Percentiles rank a stretch among this genome's conserved stretches.
These are phyloP conservation scores for Corythornis cristatus DNA, from an alignment of 2,113 vertebrate genomes.

Conservation along the genomic window DNA sequence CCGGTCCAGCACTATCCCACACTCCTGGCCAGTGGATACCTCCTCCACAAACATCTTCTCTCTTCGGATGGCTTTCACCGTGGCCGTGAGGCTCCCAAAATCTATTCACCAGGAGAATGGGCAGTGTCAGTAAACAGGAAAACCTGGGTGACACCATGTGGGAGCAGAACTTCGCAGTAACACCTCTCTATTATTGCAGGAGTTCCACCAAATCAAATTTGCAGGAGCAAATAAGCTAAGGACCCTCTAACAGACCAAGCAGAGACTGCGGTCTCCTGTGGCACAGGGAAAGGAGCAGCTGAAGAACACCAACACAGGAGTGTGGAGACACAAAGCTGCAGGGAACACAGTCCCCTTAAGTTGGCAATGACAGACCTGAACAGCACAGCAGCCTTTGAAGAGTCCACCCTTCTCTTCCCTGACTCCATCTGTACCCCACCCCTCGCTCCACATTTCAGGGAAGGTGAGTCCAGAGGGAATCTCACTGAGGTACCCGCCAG, in stretches of 20 bases:
- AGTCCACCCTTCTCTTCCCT: background rate
- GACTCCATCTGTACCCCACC: background rate
- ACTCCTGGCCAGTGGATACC: constrained; percentile 90
- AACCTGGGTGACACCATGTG: background rate
- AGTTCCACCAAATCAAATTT: background rate
- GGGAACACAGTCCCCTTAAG: background rate
- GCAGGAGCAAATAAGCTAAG: background rate
- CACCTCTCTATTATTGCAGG: background rate
- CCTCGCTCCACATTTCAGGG: background rate
- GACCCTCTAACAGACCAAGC: background rate
- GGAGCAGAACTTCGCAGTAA: background rate
- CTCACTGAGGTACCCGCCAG: background rate
- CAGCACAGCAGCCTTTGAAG: background rate
- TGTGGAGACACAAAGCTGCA: background rate
- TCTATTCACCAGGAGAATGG: constrained; percentile 67
- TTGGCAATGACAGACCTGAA: background rate
- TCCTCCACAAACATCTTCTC: constrained; percentile 90
- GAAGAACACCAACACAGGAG: background rate
- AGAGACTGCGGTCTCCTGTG: background rate
- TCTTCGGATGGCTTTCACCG: constrained; percentile 88
- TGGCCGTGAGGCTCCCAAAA: constrained; percentile 81
- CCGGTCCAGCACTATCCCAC: constrained; percentile 90
- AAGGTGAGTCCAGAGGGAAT: background rate
- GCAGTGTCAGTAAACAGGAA: background rate
- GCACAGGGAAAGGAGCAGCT: background rate